These are phyloP conservation scores for Cossypha caffra DNA, from an alignment of 2,797 vertebrate genomes.

Conservation along the genomic window DNA sequence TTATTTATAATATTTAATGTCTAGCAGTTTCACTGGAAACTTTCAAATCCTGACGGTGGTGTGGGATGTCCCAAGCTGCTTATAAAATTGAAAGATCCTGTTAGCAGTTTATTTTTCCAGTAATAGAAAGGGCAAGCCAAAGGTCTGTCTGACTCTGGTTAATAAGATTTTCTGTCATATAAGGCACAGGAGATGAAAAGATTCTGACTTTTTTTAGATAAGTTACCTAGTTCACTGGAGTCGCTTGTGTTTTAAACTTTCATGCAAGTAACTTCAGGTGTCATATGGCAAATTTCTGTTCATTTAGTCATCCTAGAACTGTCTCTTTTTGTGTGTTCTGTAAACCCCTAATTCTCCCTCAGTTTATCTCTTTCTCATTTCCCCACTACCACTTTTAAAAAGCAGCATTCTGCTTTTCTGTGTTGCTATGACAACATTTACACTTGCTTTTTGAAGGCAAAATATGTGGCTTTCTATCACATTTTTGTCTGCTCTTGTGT, in stretches of 20 bases:
- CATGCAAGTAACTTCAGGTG: not conserved
- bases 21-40: not conserved
- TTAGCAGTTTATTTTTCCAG: not conserved
- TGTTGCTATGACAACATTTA: conserved; percentile 62
- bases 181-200: not conserved
- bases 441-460: conserved; percentile 47
- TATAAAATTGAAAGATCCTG: not conserved
- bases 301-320: not conserved
- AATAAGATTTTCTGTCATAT: not conserved
- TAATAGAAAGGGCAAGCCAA: not conserved
- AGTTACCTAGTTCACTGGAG: not conserved
- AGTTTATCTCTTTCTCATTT: not conserved
- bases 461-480: not conserved
- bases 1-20: not conserved
- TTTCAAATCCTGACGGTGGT: not conserved
- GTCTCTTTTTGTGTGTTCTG: not conserved
- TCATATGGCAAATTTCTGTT: not conserved
- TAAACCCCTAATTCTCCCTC: not conserved
- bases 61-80: not conserved
- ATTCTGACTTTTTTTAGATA: not conserved
- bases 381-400: not conserved
- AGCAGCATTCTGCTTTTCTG: conserved; percentile 21
- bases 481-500: conserved; percentile 10
- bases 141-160: not conserved
- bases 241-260: not conserved